Evolutionary conservation across 2,888 invertebrate genomes (phyloP), one percentile per base, ranked within the genome.

Genomic region (Tinea semifulvella): DNA sequence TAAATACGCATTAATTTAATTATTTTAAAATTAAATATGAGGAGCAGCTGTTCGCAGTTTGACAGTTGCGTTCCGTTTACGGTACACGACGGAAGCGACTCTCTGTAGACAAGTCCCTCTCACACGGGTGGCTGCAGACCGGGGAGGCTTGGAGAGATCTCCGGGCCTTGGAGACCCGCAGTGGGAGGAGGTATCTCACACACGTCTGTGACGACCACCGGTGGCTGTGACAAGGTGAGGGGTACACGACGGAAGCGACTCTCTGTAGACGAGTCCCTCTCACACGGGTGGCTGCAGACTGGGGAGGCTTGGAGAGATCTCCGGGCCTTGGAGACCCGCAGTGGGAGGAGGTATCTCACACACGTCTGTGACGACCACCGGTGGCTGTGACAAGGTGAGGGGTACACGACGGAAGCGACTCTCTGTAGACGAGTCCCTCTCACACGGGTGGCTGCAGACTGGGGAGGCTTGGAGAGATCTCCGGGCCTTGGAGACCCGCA

Each of bases 101-200:
- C 62, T 95, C 96, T 0, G 97, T 97, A 46, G 98, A 98, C 80
- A 99, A 98, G 82, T 94, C 97, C 47, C 84, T 97, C 51, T 86
- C 89, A 57, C 98, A 99, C 74, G 87, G 90, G 54, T 99, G 98
- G 98, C 86, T 99, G 53, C 98, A 98, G 87, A 96, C 96, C 69
- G 91, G 91, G 64, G 89, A 94, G 68, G 96, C 97, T 3, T 98
- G 98, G 96, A 88, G 87, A 55, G 99, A 99, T 80, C 84, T 99
- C 58, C 86, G 97, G 45, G 87, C 89, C 56, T 82, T 99, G 45
- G 98, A 98, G 80, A 50, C 48, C 0, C 59, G 68, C 47, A 74
- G 73, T 18, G 73, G 70, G 44, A 22, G 50, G 43, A 66, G 81
- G 49, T 74, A 75, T 65, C 72, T 74, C 61, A 76, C 75, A 57